Percentiles rank a stretch among this genome's conserved stretches.
phyloP scores from a whole-genome alignment of 1,140 invertebrate genomes.

The Philaenus spumarius region DNA sequence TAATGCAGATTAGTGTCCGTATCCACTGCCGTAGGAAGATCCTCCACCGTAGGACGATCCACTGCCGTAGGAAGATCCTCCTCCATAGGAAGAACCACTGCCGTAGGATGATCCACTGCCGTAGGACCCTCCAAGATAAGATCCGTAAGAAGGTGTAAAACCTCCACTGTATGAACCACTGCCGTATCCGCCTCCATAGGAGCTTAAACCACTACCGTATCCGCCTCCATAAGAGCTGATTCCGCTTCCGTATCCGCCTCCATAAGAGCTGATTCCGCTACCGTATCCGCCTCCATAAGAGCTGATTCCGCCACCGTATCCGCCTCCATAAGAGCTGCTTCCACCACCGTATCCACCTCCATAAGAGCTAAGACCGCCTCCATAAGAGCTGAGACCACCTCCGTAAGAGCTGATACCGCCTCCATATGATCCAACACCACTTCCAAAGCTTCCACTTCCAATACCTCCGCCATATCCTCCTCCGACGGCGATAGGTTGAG shows the following conservation, averaged over 20 bases:
- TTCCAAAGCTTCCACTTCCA: background rate
- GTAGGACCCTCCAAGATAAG: background rate
- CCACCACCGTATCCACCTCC: no score
- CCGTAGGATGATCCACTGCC: background rate
- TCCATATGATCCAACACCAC: background rate
- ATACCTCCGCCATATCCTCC: background rate
- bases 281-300: background rate
- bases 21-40: background rate
- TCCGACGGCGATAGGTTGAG: conserved; percentile 52
- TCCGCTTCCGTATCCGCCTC: background rate
- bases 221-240: background rate
- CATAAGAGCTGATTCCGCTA: background rate
- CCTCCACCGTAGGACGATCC: background rate
- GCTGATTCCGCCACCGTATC: no score
- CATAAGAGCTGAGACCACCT: no score
- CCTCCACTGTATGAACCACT: background rate
- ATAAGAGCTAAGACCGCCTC: no score
- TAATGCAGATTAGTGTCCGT: no score
- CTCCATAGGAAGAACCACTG: no score
- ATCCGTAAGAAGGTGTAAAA: background rate
- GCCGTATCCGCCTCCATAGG: no score
- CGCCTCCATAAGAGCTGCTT: background rate
- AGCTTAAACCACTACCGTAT: no score
- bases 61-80: background rate
- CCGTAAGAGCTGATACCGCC: background rate